phyloP scores from a whole-genome alignment of 1,140 invertebrate species.

The Copidosoma floridanum region DNA sequence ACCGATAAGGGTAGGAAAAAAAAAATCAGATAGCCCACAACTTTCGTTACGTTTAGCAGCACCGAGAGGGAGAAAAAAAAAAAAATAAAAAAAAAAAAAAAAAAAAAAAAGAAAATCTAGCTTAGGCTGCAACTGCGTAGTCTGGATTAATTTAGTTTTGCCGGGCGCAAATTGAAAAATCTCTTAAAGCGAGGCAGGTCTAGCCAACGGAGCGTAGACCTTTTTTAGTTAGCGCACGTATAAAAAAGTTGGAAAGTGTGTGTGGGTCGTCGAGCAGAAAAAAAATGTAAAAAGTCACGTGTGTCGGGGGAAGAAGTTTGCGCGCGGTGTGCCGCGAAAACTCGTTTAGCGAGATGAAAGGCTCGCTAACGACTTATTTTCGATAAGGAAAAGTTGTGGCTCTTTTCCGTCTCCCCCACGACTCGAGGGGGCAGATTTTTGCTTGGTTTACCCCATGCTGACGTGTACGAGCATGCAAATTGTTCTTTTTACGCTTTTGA shows the following conservation, averaged over 20 bases:
- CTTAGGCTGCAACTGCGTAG: no score
- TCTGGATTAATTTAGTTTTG: constrained; percentile 53
- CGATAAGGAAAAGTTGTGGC: constrained; percentile 57
- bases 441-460: no score
- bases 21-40: no score
- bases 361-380: constrained; percentile 57
- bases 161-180: constrained; percentile 51
- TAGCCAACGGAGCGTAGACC: background rate
- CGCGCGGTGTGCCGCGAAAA: constrained; percentile 49
- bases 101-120: no score
- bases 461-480: no score
- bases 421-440: no score
- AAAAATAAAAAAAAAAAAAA: no score
- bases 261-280: background rate
- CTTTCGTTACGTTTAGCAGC: no score
- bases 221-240: background rate
- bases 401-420: constrained; percentile 31
- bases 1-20: no score
- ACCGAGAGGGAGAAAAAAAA: no score
- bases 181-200: constrained; percentile 50
- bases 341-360: constrained; percentile 58
- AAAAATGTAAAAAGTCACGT: constrained; percentile 16
- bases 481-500: no score
- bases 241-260: background rate
- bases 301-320: constrained; percentile 41